Evolutionary conservation across 2,888 invertebrate species (phyloP).

Genomic region (Corbicula japonica): DNA sequence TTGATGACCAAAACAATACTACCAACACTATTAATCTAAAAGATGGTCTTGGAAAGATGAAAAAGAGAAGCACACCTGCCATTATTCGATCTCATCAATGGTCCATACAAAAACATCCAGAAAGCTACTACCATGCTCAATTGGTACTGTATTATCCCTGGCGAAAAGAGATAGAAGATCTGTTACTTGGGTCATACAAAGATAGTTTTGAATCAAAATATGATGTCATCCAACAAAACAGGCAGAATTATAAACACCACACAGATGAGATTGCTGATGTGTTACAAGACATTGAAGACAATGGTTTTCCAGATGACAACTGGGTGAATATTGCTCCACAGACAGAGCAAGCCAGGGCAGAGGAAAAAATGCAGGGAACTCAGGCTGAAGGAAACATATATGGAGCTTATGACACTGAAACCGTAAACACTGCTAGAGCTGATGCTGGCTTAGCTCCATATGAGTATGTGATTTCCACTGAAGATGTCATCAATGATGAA

Average conservation of each 20-base stretch:
- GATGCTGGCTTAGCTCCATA: constrained; percentile 2
- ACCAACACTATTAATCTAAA: constrained; percentile 17
- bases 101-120: constrained; percentile 32
- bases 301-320: constrained; percentile 37
- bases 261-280: constrained; percentile 10
- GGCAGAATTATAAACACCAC: constrained; percentile 22
- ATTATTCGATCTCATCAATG: constrained; percentile 42
- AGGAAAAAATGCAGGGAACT: constrained; percentile 24
- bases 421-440: neutral
- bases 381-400: neutral
- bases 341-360: constrained; percentile 23
- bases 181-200: constrained; percentile 13
- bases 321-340: constrained; percentile 41
- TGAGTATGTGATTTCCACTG: constrained; percentile 23
- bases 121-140: constrained; percentile 40
- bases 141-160: constrained; percentile 48
- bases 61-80: constrained; percentile 21
- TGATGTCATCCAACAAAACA: constrained; percentile 17
- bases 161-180: constrained; percentile 35
- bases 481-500: constrained; percentile 29
- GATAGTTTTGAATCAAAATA: constrained; percentile 18
- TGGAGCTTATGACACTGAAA: constrained; percentile 1
- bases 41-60: constrained; percentile 25
- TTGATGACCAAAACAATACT: neutral
- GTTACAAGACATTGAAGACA: constrained; percentile 30